A percentile compares a stretch with the other conserved stretches of the same genome.
Evolutionary conservation across 2,113 vertebrate species (phyloP).

Genomic region (Daubentonia madagascariensis): DNA sequence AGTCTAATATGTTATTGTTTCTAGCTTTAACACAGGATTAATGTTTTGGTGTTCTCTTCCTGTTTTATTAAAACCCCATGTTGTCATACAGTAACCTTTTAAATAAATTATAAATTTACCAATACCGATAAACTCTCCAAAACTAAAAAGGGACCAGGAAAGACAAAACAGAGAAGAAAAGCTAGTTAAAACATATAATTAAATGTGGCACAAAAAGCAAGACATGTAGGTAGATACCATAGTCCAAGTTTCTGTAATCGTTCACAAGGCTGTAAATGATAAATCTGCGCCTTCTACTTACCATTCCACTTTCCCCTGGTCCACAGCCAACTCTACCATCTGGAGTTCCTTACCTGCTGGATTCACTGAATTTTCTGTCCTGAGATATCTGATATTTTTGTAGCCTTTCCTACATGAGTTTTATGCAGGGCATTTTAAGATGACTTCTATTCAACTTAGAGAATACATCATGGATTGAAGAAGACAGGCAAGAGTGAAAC

Average conservation of each 20-base stretch:
- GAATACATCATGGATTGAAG: background rate
- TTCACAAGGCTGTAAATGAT: too few relatives aligned
- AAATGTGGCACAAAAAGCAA: background rate
- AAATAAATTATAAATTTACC: background rate
- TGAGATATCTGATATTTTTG: background rate
- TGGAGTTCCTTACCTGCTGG: background rate
- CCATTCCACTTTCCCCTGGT: background rate
- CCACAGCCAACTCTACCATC: background rate
- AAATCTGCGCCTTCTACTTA: background rate
- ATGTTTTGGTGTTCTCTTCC: background rate
- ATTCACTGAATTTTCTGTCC: background rate
- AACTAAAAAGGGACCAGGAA: background rate
- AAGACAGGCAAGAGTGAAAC: background rate
- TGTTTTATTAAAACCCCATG: background rate
- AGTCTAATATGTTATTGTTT: background rate
- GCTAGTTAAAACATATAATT: background rate
- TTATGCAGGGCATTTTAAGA: background rate
- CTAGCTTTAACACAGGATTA: background rate
- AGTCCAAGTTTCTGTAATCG: background rate
- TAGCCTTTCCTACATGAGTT: background rate
- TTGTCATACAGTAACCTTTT: background rate
- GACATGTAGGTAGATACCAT: background rate
- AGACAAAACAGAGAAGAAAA: background rate
- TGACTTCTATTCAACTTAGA: background rate
- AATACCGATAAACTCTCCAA: background rate